Evolutionary conservation across 1,140 invertebrate genomes (phyloP), one percentile per base, ranked within the genome.

Genomic region (Samia ricini): DNA sequence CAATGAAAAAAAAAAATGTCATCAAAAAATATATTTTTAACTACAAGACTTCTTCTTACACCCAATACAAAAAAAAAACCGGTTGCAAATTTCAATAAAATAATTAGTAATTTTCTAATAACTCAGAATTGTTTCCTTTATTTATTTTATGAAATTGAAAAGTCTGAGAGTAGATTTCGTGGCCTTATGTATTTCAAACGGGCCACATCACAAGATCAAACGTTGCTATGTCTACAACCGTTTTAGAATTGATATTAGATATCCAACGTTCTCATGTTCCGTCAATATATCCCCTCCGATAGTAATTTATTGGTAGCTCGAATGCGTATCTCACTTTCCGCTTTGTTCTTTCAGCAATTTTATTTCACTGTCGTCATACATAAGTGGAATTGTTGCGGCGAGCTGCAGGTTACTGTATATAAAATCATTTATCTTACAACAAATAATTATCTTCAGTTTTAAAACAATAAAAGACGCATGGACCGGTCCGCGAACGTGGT

Each of bases 161-260:
- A 15, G 3, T 1, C 10, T 42, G 4, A 42, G 4, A 15, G 33
- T 15, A 15, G 10, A 8, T 71, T 73, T 80, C 26, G n/a, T 74
- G 65, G 75, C 80, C 74, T 60, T n/a, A 36, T 54, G 22, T 57
- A 56, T 66, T 49, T 59, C 26, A 73, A 69, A 64, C 74, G 58
- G 61, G 71, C 57, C 59, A 71, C 69, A 59, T 64, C 55, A 59
- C 29, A 60, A 82, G 79, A 87, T 87, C 84, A 87, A 87, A 87
- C 73, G 84, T 85, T 85, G 81, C 84, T 81, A 84, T 71, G 83
- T 76, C 77, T 75, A 70, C 80, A 79, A 75, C 77, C 79, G 77
- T 78, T 78, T 74, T 70, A 72, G 70, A 75, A 79, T 68, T 68
- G 69, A 74, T 76, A 76, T 74, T 79, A 60, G 61, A 67, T 67